Base-by-base conservation (phyloP, 2,888 invertebrate genomes). In the Orthonevra nobilis region DNA sequence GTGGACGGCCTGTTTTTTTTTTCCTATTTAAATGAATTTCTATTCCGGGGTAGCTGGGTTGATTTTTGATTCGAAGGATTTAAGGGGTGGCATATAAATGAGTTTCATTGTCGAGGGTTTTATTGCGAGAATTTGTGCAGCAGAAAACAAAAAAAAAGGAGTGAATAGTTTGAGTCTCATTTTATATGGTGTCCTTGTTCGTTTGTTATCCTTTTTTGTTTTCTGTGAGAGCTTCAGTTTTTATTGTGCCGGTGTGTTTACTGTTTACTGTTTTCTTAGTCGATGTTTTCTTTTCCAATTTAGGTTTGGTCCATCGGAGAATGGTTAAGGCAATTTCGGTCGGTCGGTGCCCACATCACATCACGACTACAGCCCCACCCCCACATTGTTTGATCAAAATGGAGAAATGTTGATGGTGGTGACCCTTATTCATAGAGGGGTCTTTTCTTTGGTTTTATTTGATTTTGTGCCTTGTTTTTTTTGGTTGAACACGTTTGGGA, bases 1-100 rank as follows among this genome's bases (percentile, higher is more conserved):
- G 32, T 7, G 15, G 14, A 20, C 4, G 14, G 23, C 9, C 3
- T 30, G 46, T 12, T 54, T 54, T 52, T 44, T n/a, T n/a, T n/a
- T n/a, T n/a, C n/a, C n/a, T n/a, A n/a, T n/a, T n/a, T n/a, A n/a
- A n/a, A n/a, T n/a, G n/a, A n/a, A n/a, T 7, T 32, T 28, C 12
- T 60, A 23, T n/a, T n/a, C n/a, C n/a, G n/a, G n/a, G n/a, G n/a
- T n/a, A n/a, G n/a, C n/a, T n/a, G n/a, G n/a, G n/a, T n/a, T n/a
- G n/a, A n/a, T n/a, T n/a, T n/a, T n/a, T 50, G 69, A 60, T 50
- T 52, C 38, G 30, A 60, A 60, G 68, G 74, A 74, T 68, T 60
- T 54, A 68, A 48, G 58, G 74, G 74, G 60, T 54, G 74, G 68
- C 52, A 60, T 66, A 73, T 48, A 73, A 74, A 68, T 54, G 60